Base-by-base conservation (phyloP, 2,113 vertebrate genomes). In the Nyctereutes procyonoides region DNA sequence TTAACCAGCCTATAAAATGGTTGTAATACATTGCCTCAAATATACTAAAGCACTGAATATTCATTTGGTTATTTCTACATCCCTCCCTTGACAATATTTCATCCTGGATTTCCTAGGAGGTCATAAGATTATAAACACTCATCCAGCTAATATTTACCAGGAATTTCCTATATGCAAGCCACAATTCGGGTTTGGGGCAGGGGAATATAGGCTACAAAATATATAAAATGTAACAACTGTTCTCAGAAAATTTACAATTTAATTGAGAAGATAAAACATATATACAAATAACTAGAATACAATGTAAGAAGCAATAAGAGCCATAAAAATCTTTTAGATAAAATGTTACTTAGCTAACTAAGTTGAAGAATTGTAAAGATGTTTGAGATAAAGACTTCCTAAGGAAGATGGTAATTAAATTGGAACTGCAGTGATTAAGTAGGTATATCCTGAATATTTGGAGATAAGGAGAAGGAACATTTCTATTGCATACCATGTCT, bases 81-180 rank as follows among this genome's bases (percentile, higher is more conserved):
- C 30, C 1, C 20, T 82, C 26, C 55, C 19, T 16, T 43, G 28
- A 28, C 48, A 93, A 74, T 32, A 79, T 35, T 94, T 93, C 55
- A 90, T 96, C 22, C 14, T 89, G 26, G 35, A 77, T 20, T 87
- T 88, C 58, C 43, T 55, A 65, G 88, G 51, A 90, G 30, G 51
- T 77, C 20, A 83, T 32, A 83, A 91, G 85, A 4, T 48, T 20
- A 2, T 16, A 82, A 96, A 85, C 6, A 62, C 12, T 95, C 51
- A 94, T 67, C 88, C 63, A 94, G 38, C 38, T 89, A 87, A 93
- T 90, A 88, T 74, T 96, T 94, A 79, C 38, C 51, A 89, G 43
- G 19, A 30, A 69, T 85, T 88, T 81, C n/a, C 22, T 85, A 76
- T 65, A 58, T 58, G 15, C 30, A 85, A 88, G 38, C 3, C 22